Evolutionary conservation across 1,140 invertebrate genomes (phyloP).

Genomic region (Lordiphosa stackelbergi): DNA sequence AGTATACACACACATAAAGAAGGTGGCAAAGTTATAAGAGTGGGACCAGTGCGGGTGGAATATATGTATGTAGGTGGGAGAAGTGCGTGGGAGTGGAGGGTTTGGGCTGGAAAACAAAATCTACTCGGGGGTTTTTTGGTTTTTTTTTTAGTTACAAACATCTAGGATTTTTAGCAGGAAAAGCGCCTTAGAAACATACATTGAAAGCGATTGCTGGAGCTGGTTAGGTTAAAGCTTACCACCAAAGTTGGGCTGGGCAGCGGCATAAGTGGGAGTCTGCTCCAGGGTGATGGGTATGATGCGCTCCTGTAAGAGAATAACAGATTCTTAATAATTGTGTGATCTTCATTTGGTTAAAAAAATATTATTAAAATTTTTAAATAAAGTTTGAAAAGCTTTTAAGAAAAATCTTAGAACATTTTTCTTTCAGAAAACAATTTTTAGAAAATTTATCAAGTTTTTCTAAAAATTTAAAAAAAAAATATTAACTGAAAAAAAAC

Average conservation of each 20-base stretch:
- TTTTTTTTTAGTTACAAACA: conserved; percentile 61
- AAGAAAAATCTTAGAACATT: too few species aligned
- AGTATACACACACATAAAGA: conserved; percentile 65
- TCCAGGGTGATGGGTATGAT: conserved; percentile 79
- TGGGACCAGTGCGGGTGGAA: conserved; percentile 31
- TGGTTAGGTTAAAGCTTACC: conserved; percentile 46
- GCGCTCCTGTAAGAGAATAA: conserved; percentile 53
- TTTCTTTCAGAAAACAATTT: too few species aligned
- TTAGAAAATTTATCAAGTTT: too few species aligned
- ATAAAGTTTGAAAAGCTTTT: too few species aligned
- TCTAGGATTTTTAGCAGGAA: conserved; percentile 38
- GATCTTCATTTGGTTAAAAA: too few species aligned
- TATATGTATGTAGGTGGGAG: conserved; percentile 22
- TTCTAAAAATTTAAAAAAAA: too few species aligned
- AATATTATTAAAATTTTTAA: too few species aligned
- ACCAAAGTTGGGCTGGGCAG: conserved; percentile 66
- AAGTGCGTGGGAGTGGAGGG: conserved; percentile 30
- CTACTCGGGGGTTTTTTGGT: conserved; percentile 9
- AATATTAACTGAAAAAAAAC: too few species aligned
- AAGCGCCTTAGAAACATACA: conserved; percentile 47
- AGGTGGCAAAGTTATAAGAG: conserved; percentile 52
- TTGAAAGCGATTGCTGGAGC: conserved; percentile 4
- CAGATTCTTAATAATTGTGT: not conserved
- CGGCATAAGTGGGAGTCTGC: conserved; percentile 69
- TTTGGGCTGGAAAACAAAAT: conserved; percentile 27